These are phyloP conservation scores for Pygoscelis antarcticus DNA, from an alignment of 2,113 vertebrate genomes.

Conservation along the genomic window DNA sequence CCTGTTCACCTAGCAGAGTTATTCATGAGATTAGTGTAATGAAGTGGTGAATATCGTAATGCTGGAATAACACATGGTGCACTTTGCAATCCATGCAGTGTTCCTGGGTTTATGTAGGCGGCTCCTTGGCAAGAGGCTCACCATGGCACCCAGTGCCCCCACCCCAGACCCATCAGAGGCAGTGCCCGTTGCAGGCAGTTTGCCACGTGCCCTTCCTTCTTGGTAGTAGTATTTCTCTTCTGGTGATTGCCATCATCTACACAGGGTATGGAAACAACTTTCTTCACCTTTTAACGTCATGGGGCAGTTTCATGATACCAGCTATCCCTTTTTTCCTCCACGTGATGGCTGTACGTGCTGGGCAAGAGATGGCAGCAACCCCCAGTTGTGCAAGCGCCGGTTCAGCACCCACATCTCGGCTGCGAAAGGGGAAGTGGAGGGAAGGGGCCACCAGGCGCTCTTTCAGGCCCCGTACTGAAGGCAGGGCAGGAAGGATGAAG, in stretches of 20 bases:
- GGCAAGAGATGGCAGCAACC: not conserved
- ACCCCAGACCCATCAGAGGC: not conserved
- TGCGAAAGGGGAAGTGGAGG: not conserved
- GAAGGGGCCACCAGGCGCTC: not conserved
- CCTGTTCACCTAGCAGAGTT: rapidly evolving
- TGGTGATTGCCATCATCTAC: not conserved
- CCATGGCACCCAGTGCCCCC: rapidly evolving
- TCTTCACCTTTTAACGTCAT: not conserved
- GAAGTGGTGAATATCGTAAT: not conserved
- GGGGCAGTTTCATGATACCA: not conserved
- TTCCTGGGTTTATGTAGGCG: not conserved
- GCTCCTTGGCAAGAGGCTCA: not conserved
- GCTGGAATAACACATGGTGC: rapidly evolving
- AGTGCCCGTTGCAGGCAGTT: rapidly evolving
- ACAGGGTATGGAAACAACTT: not conserved
- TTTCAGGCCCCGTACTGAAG: not conserved
- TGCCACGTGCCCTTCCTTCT: not conserved
- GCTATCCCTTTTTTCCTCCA: not conserved
- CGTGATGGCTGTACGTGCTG: rapidly evolving
- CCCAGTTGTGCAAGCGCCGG: not conserved
- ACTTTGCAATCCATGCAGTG: rapidly evolving
- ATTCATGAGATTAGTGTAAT: rapidly evolving
- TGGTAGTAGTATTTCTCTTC: not conserved
- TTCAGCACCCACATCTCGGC: not conserved
- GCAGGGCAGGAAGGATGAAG: not conserved